phyloP scores from a whole-genome alignment of 1,140 invertebrate genomes.

The Cyclina sinensis region DNA sequence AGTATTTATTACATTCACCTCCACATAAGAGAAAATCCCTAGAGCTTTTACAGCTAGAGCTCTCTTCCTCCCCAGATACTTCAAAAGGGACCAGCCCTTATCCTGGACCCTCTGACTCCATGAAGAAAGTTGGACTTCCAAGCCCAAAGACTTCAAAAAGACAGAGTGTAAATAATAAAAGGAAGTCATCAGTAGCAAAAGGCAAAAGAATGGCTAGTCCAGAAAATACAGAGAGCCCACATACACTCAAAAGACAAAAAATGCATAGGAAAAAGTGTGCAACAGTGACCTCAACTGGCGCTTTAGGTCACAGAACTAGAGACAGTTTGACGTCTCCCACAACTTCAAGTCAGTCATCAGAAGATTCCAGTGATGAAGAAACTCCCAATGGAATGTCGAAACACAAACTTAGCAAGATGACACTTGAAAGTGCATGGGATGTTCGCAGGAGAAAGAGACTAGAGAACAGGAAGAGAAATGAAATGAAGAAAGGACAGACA shows the following conservation, averaged over 20 bases:
- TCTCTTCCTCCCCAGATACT: conserved; percentile 2
- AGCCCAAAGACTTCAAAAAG: background rate
- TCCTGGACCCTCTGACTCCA: conserved; percentile 37
- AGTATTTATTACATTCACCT: background rate
- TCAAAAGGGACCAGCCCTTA: conserved; percentile 42
- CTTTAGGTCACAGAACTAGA: too few species aligned
- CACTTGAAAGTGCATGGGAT: conserved; percentile 12
- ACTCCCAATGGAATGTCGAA: background rate
- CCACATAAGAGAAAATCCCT: conserved; percentile 6
- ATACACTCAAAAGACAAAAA: background rate
- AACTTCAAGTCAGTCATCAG: background rate
- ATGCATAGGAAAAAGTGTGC: background rate
- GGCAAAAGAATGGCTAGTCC: conserved; percentile 4
- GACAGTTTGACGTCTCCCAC: background rate
- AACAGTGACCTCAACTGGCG: background rate
- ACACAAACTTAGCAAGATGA: background rate
- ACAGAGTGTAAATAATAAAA: background rate
- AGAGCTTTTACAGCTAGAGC: conserved; percentile 20
- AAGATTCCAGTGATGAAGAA: conserved; percentile 1
- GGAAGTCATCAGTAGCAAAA: background rate
- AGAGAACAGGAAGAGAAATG: background rate
- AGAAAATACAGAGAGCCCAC: background rate
- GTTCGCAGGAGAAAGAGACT: background rate
- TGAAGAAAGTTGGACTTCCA: conserved; percentile 46
- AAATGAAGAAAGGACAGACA: background rate